Base-by-base conservation (phyloP, 2,797 vertebrate genomes). In the Poecilia picta region DNA sequence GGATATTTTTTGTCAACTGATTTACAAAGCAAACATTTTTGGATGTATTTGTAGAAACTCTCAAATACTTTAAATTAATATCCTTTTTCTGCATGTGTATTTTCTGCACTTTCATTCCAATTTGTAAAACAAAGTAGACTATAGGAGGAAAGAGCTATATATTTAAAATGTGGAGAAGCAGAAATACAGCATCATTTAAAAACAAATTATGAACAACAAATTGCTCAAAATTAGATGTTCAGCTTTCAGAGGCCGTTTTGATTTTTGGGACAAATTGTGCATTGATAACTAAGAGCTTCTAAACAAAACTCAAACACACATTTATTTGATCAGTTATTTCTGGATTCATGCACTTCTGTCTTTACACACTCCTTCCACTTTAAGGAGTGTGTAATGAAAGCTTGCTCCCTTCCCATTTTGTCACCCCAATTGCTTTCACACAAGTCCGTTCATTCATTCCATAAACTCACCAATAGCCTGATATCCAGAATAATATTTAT, bases 401-500 rank as follows among this genome's bases (percentile, higher is more conserved):
- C 10, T 39, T 66, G 31, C 33, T 20, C 31, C 4, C 53, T 28
- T 13, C 12, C n/a, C 55, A 59, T 28, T 28, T 28, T 59, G 12
- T 59, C 55, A 13, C n/a, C 28, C 31, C 18, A 20, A 33, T 20
- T 33, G 6, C 12, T 12, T n/a, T 62, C 20, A 79, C 33, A 10
- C 31, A 33, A 77, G 59, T 72, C 28, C 6, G 1, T 33, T 23
- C 78, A 84, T 68, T 16, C n/a, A 36, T 79, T 77, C 47, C 86
- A 92, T 79, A 85, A 89, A 91, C 28, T 86, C 86, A 87, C 78
- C 82, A 81, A 91, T 85, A 91, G 88, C 74, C 82, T 85, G 85
- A 90, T 95, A 93, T 96, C 90, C 93, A 95, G 95, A 95, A 96
- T 95, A 96, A 93, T 95, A 94, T 96, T 96, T 96, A 96, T 96